phyloP scores from a whole-genome alignment of 2,113 vertebrate genomes.

The Nymphicus hollandicus region DNA sequence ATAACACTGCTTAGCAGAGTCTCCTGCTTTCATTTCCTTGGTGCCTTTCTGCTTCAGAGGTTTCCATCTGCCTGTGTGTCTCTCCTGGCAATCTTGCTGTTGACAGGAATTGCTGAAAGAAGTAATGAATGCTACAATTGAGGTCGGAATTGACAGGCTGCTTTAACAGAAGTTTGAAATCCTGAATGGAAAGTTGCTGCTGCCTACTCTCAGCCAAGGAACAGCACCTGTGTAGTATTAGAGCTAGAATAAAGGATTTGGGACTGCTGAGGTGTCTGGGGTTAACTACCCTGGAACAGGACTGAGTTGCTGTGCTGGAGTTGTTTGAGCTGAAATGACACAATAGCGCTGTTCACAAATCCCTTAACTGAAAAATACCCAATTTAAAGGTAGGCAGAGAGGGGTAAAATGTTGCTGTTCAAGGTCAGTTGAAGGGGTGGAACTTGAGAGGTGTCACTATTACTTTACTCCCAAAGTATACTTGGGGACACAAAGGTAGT shows the following conservation, averaged over 20 bases:
- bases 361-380: not conserved
- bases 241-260: not conserved
- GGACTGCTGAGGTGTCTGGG: not conserved
- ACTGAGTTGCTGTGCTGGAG: not conserved
- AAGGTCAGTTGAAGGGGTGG: not conserved
- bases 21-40: conserved; percentile 18
- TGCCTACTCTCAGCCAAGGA: not conserved
- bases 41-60: conserved; percentile 49
- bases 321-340: not conserved
- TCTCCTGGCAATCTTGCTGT: not conserved
- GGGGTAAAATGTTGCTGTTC: not conserved
- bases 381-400: not conserved
- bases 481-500: not conserved
- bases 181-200: not conserved
- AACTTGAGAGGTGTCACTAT: not conserved
- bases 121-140: not conserved
- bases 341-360: not conserved
- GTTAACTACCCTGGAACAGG: not conserved
- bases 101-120: not conserved
- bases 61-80: conserved; percentile 20
- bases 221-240: not conserved
- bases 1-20: conserved; percentile 11
- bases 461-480: not conserved
- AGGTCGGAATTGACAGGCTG: not conserved
- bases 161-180: not conserved